Base-by-base conservation (phyloP, 2,797 vertebrate species). In the Calcarius lapponicus region DNA sequence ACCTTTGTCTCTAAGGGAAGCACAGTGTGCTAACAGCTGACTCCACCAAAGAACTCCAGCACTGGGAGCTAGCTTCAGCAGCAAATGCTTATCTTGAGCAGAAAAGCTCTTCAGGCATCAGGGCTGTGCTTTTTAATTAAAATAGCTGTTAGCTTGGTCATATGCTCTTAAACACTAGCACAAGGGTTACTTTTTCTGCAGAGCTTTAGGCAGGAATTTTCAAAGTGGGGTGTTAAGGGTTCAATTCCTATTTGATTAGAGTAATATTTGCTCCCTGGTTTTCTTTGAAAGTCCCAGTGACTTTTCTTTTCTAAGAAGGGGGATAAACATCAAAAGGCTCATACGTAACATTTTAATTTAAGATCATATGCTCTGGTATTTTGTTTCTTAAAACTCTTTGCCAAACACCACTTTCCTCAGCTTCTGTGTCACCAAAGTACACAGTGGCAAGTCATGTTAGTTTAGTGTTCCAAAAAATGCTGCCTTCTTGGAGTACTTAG, bases 61-160 rank as follows among this genome's bases (percentile, higher is more conserved):
- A 7, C 16, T 70, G 74, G 82, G 56, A 93, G 62, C 56, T 57
- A 50, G 81, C 67, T 93, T 92, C 82, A 96, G 95, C 70, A 94
- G 66, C 70, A 86, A 95, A 93, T 96, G 94, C 96, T 97, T 96
- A 92, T 94, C 91, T 93, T 92, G 70, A 94, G 78, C 34, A 88
- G 80, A 90, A 93, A 95, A 92, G 86, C 90, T 96, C 90, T 96
- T 96, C 91, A 85, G 83, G 88, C 88, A 90, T 57, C 60, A 57
- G 61, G 20, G 61, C 67, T 84, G 38, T 92, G 64, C 86, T 93
- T 95, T 96, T 92, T 92, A 94, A 96, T 95, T 96, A 96, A 95
- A 96, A 92, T 80, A 76, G 74, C 90, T 94, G 95, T 74, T 92
- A 80, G 80, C 74, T 80, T 71, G 83, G 83, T 95, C 95, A 88